Conservation (phyloP, 2,888 invertebrate genomes). For the Chaitophorus viminalis region DNA sequence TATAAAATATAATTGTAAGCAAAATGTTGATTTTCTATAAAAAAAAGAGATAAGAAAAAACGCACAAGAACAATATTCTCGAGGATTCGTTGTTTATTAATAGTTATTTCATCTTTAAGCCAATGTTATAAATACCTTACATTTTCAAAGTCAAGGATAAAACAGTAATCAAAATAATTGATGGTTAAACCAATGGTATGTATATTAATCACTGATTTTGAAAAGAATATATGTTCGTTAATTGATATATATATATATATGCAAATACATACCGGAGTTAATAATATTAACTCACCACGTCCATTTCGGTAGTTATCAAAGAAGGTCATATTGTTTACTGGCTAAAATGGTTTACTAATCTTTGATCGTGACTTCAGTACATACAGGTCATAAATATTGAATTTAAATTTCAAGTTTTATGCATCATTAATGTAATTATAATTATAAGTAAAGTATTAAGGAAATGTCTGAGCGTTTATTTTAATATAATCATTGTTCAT, state of each 20-base stretch:
- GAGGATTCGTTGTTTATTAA: neutral
- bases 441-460: neutral
- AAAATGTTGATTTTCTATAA: no score
- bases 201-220: neutral
- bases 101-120: neutral
- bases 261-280: no score
- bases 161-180: neutral
- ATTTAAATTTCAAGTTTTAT: constrained; percentile 16
- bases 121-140: neutral
- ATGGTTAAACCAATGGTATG: neutral
- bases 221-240: neutral
- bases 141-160: constrained; percentile 43
- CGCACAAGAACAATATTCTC: neutral
- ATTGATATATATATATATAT: neutral
- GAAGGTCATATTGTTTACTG: constrained; percentile 22
- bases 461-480: neutral
- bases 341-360: constrained; percentile 32
- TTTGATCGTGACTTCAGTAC: constrained; percentile 42
- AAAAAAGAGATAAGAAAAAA: no score
- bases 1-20: no score
- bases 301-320: constrained; percentile 34
- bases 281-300: neutral
- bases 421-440: neutral
- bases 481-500: neutral
- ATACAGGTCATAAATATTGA: constrained; percentile 6